These are phyloP conservation scores for Gorsachius magnificus DNA, from an alignment of 2,797 vertebrate species.

Conservation along the genomic window DNA sequence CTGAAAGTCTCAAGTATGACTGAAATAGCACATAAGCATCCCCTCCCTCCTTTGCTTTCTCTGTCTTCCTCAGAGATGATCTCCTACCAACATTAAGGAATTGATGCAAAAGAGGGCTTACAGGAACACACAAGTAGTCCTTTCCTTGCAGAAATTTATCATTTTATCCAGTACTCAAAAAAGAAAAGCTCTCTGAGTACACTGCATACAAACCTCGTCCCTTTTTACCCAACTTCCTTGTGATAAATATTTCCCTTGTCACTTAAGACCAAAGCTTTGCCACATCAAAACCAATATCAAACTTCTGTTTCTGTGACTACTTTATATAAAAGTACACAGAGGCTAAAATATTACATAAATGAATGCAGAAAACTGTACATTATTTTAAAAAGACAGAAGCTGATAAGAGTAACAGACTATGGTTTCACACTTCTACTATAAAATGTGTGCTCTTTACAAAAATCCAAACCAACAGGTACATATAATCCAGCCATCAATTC, in stretches of 20 bases:
- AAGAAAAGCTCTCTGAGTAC: neutral
- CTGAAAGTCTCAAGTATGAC: neutral
- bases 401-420: neutral
- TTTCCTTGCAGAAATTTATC: neutral
- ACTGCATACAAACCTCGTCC: neutral
- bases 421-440: conserved; percentile 15
- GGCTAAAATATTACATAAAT: neutral
- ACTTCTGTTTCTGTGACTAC: neutral
- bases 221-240: neutral
- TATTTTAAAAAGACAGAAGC: conserved; percentile 17
- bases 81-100: neutral
- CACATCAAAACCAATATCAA: neutral
- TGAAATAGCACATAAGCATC: neutral
- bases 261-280: neutral
- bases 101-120: neutral
- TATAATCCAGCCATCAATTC: conserved; percentile 31
- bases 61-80: neutral
- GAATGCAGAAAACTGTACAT: neutral
- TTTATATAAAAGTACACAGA: neutral
- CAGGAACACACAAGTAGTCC: neutral
- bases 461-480: neutral
- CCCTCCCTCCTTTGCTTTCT: neutral
- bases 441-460: conserved; percentile 42
- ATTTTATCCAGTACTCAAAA: neutral
- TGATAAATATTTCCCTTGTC: neutral